phyloP scores from a whole-genome alignment of 1,140 invertebrate species.

The Drosophila bipectinata region DNA sequence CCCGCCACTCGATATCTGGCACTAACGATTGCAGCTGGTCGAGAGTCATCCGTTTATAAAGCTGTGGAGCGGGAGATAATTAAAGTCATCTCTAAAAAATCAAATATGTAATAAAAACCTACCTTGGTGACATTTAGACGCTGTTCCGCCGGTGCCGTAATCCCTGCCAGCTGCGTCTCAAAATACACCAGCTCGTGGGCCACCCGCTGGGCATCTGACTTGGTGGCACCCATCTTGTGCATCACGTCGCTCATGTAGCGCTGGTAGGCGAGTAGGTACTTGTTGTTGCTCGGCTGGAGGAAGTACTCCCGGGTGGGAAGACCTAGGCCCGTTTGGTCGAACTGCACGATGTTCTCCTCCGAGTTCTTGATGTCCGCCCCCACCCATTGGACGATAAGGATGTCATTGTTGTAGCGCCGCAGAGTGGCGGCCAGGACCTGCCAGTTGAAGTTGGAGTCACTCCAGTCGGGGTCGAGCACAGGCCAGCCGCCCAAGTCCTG shows the following conservation, averaged over 20 bases:
- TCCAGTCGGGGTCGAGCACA: constrained; percentile 88
- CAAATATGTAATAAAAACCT: not conserved
- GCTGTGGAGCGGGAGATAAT: constrained; percentile 22
- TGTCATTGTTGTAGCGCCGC: constrained; percentile 92
- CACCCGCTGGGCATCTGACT: constrained; percentile 86
- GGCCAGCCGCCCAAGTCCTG: constrained; percentile 94
- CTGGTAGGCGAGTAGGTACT: constrained; percentile 91
- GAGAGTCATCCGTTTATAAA: constrained; percentile 92
- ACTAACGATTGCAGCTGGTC: constrained; percentile 88
- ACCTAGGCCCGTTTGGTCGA: constrained; percentile 94
- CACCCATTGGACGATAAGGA: constrained; percentile 92
- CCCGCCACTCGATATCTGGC: constrained; percentile 91
- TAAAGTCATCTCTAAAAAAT: not conserved
- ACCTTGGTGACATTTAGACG: constrained; percentile 88
- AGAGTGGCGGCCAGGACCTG: constrained; percentile 90
- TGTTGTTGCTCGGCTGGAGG: constrained; percentile 88
- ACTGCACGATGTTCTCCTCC: constrained; percentile 92
- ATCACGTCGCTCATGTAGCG: constrained; percentile 90
- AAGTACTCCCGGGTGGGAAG: constrained; percentile 94
- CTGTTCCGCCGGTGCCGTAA: constrained; percentile 88
- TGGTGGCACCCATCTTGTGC: constrained; percentile 87
- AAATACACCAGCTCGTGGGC: constrained; percentile 92
- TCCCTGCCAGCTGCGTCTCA: constrained; percentile 89
- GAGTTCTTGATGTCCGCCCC: constrained; percentile 95
- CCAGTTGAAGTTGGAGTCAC: constrained; percentile 89